A percentile compares a stretch with the other conserved stretches of the same genome.
Evolutionary conservation across 2,888 invertebrate genomes (phyloP).

Genomic region (Pyrocoelia pectoralis): DNA sequence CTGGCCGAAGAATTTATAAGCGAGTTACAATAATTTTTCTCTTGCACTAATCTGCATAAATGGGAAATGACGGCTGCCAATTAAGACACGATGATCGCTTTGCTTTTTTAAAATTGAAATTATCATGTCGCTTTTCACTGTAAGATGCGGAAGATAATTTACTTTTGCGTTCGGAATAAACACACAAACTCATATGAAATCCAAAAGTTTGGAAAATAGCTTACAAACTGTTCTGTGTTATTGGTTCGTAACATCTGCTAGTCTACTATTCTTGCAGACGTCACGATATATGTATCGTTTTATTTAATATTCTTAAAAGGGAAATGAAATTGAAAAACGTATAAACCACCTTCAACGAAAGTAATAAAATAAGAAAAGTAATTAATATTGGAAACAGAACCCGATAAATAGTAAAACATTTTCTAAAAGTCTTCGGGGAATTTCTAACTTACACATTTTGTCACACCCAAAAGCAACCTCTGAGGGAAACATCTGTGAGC

Average conservation of each 20-base stretch:
- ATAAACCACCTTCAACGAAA: no score
- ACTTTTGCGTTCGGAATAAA: neutral
- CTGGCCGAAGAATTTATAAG: conserved; percentile 44
- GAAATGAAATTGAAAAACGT: neutral
- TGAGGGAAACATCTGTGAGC: conserved; percentile 21
- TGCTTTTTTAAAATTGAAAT: conserved; percentile 12
- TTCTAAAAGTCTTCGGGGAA: neutral
- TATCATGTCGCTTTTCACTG: conserved; percentile 28
- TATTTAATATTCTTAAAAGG: conserved; percentile 17
- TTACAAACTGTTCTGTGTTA: conserved; percentile 27
- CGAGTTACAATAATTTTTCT: conserved; percentile 27
- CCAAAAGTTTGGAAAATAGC: conserved; percentile 19
- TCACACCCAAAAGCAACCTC: conserved; percentile 9
- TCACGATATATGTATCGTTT: conserved; percentile 28
- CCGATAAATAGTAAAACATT: neutral
- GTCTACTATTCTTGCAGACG: conserved; percentile 22
- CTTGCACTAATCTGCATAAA: conserved; percentile 30
- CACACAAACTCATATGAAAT: conserved; percentile 18
- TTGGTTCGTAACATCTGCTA: conserved; percentile 32
- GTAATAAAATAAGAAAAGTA: neutral
- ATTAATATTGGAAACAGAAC: neutral
- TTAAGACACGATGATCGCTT: conserved; percentile 35
- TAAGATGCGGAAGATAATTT: conserved; percentile 16
- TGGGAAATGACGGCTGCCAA: conserved; percentile 33
- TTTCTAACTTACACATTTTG: neutral